phyloP scores from a whole-genome alignment of 2,888 invertebrate genomes.

The Nomada hirtipes region DNA sequence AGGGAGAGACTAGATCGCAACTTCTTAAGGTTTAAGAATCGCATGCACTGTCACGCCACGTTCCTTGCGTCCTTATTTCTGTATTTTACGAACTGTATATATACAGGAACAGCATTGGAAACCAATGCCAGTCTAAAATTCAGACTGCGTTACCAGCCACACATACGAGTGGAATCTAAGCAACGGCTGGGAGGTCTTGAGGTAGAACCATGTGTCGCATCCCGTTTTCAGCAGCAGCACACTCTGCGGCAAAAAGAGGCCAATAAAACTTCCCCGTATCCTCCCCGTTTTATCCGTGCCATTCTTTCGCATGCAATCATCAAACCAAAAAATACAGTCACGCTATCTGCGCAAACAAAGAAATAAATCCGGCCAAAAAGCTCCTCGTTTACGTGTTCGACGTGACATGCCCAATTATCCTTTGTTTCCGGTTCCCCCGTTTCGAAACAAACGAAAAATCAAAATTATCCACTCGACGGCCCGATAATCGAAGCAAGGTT shows the following conservation, averaged over 20 bases:
- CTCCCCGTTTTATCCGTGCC: constrained; percentile 29
- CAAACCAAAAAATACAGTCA: constrained; percentile 5
- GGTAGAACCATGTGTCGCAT: constrained; percentile 44
- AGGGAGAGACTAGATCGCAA: not conserved
- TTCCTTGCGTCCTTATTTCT: constrained; percentile 5
- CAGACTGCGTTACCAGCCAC: constrained; percentile 40
- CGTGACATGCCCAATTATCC: not conserved
- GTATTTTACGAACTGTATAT: constrained; percentile 33
- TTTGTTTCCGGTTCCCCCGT: not conserved
- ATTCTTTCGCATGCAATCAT: constrained; percentile 3
- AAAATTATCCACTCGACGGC: not conserved
- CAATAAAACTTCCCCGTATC: constrained; percentile 45
- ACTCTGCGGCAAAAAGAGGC: constrained; percentile 41
- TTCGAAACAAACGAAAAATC: not conserved
- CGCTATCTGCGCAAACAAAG: not conserved
- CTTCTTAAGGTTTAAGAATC: constrained; percentile 4
- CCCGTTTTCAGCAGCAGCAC: constrained; percentile 27
- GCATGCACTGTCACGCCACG: not conserved
- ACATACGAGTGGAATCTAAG: constrained; percentile 42
- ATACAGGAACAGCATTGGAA: constrained; percentile 14
- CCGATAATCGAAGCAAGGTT: not conserved
- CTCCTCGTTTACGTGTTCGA: not conserved
- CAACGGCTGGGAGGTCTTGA: constrained; percentile 36
- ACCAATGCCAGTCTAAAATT: constrained; percentile 45
- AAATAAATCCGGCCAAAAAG: not conserved